Conservation (phyloP, 2,113 vertebrate species). For the Cyprinodon tularosa region DNA sequence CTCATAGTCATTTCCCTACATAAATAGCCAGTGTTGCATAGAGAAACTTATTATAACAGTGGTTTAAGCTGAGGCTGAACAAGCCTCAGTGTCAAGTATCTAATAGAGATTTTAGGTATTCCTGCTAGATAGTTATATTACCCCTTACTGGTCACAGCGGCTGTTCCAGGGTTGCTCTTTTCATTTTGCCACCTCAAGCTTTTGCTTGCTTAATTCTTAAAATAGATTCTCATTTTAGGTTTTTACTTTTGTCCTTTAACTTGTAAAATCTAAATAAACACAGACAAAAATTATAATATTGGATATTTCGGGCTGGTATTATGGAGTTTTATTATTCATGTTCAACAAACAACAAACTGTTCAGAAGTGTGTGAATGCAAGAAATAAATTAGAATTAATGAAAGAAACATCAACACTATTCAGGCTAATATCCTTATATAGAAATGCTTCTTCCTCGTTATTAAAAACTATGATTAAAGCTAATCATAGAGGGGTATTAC, state of each 20-base stretch:
- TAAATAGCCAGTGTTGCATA: conserved; percentile 4
- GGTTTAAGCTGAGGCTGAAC: background rate
- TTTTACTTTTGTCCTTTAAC: background rate
- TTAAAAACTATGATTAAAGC: background rate
- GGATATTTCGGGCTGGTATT: background rate
- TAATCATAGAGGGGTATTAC: background rate
- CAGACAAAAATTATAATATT: background rate
- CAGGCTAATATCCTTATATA: background rate
- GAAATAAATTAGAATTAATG: background rate
- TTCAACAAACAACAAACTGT: background rate
- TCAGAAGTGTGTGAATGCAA: background rate
- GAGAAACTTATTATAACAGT: background rate
- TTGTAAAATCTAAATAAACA: background rate
- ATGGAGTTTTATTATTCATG: background rate
- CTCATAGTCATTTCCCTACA: conserved; percentile 6
- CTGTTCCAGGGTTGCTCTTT: background rate
- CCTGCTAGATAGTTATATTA: background rate
- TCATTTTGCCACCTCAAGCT: background rate
- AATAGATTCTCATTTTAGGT: background rate
- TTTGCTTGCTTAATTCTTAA: background rate
- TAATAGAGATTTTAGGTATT: background rate
- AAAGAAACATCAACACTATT: background rate
- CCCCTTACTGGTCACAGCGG: background rate
- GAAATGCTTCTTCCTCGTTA: background rate
- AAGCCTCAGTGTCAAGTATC: background rate